Conservation (phyloP, 1,140 invertebrate genomes). For the Ceratina japonica region DNA sequence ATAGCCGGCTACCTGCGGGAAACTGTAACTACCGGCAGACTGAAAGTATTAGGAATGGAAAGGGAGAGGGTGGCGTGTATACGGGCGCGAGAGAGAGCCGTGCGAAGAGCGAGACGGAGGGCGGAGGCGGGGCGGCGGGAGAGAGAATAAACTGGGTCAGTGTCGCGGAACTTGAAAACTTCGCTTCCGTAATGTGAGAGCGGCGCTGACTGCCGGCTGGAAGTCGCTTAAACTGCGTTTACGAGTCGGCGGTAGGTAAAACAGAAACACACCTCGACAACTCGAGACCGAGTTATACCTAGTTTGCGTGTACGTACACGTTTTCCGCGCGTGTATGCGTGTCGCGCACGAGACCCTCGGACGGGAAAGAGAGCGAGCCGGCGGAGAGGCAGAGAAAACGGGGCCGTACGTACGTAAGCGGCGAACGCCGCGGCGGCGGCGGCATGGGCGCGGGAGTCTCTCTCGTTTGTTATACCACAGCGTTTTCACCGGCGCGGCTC, state of each 20-base stretch:
- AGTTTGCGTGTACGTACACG: slow-evolving; percentile 45
- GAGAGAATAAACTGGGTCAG: slow-evolving; percentile 77
- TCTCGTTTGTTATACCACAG: slow-evolving; percentile 53
- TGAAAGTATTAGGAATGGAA: slow-evolving; percentile 56
- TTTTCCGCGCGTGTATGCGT: not conserved
- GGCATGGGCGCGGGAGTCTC: slow-evolving; percentile 16
- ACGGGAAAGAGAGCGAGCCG: slow-evolving; percentile 37
- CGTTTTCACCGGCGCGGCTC: slow-evolving; percentile 38
- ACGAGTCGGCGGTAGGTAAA: slow-evolving; percentile 71
- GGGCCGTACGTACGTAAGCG: too few relatives aligned
- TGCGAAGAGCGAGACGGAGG: slow-evolving; percentile 39
- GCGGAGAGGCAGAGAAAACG: slow-evolving; percentile 10
- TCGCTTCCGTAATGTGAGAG: slow-evolving; percentile 79
- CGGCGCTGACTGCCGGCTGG: slow-evolving; percentile 64
- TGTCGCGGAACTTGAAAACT: slow-evolving; percentile 80
- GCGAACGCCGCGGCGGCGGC: not conserved
- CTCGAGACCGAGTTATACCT: slow-evolving; percentile 61
- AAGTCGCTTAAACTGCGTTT: slow-evolving; percentile 73
- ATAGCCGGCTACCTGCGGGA: slow-evolving; percentile 45
- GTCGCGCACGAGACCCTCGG: not conserved
- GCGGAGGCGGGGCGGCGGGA: slow-evolving; percentile 13
- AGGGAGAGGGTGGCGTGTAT: not conserved
- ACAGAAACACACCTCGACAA: slow-evolving; percentile 64
- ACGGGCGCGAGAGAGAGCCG: slow-evolving; percentile 9
- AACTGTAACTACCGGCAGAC: slow-evolving; percentile 56